Evolutionary conservation across 2,888 invertebrate species (phyloP).

Genomic region (Nymphalis urticae): DNA sequence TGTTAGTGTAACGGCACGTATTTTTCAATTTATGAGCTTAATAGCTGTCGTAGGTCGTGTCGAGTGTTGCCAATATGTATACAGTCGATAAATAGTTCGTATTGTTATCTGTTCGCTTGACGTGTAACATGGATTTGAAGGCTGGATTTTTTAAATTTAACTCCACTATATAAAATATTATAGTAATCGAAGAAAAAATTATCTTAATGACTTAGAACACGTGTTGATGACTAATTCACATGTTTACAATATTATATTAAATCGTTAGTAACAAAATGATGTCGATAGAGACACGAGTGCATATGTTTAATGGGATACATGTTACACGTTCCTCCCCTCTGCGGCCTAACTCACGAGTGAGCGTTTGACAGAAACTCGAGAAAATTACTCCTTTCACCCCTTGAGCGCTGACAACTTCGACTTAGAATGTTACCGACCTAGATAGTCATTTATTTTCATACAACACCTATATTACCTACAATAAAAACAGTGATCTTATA

Average conservation of each 20-base stretch:
- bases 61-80: conserved; percentile 37
- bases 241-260: too few relatives aligned
- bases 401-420: conserved; percentile 33
- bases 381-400: conserved; percentile 46
- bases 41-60: conserved; percentile 39
- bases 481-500: conserved; percentile 40
- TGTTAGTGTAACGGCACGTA: conserved; percentile 31
- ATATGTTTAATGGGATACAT: conserved; percentile 5
- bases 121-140: conserved; percentile 20
- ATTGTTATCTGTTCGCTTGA: conserved; percentile 39
- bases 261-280: too few relatives aligned
- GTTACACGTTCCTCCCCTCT: conserved; percentile 38
- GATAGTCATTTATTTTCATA: conserved; percentile 71
- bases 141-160: too few relatives aligned
- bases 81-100: conserved; percentile 43
- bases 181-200: not conserved
- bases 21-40: conserved; percentile 43
- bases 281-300: too few relatives aligned
- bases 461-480: conserved; percentile 47
- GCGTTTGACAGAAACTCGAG: conserved; percentile 55
- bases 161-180: not conserved
- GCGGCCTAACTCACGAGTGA: conserved; percentile 54
- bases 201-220: not conserved
- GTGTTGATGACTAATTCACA: not conserved
- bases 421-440: conserved; percentile 51